These are phyloP conservation scores for Argyresthia goedartella DNA, from an alignment of 2,888 invertebrate genomes.

Conservation along the genomic window DNA sequence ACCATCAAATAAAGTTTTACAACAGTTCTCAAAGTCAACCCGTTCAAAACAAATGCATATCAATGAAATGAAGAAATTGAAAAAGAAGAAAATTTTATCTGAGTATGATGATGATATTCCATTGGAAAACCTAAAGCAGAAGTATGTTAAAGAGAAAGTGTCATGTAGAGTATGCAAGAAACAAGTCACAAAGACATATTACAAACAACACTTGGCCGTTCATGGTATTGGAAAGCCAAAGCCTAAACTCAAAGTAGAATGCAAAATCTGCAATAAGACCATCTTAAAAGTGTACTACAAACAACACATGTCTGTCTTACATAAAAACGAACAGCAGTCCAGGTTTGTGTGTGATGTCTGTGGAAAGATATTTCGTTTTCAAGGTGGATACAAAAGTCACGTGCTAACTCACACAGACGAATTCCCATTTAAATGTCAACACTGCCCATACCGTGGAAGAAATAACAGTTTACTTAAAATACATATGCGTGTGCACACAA, in stretches of 20 bases:
- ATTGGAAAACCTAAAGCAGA: not conserved
- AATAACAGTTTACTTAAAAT: constrained; percentile 1
- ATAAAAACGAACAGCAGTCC: not conserved
- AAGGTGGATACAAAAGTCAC: constrained; percentile 3
- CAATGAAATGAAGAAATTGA: not conserved
- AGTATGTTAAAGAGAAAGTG: constrained; percentile 15
- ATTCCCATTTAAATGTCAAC: constrained; percentile 6
- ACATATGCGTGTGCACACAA: constrained; percentile 5
- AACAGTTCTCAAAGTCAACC: no score
- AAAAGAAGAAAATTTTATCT: not conserved
- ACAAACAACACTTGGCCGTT: constrained; percentile 17
- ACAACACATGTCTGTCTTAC: not conserved
- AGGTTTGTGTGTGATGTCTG: constrained; percentile 5
- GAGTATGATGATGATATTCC: not conserved
- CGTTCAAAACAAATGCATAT: no score
- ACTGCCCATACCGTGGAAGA: constrained; percentile 6
- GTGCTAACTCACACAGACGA: constrained; percentile 2
- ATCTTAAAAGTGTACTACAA: not conserved
- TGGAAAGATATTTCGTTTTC: constrained; percentile 5
- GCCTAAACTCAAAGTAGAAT: constrained; percentile 3
- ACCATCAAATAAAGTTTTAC: no score
- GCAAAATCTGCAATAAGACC: constrained; percentile 1
- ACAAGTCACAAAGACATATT: constrained; percentile 24
- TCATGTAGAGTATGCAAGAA: constrained; percentile 32
- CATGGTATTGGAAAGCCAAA: constrained; percentile 10